Evolutionary conservation across 2,888 invertebrate genomes (phyloP).

Genomic region (Dryocosmus kuriphilus): DNA sequence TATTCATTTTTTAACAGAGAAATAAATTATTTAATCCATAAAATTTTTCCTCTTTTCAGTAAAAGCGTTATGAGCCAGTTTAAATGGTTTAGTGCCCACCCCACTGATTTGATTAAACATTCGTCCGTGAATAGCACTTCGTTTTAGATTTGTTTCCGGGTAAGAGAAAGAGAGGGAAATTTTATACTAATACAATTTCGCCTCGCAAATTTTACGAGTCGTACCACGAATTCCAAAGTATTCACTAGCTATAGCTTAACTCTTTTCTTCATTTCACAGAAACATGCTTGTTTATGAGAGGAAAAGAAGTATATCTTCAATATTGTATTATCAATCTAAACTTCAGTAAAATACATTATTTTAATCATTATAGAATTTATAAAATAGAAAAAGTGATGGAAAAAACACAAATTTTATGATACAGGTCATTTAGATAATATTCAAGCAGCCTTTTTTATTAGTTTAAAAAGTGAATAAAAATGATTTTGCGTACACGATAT

Average conservation of each 20-base stretch:
- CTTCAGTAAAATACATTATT: too few species aligned
- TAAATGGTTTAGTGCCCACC: neutral
- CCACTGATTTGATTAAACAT: neutral
- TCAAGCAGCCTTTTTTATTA: neutral
- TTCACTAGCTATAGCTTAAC: slow-evolving; percentile 42
- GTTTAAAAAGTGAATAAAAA: slow-evolving; percentile 17
- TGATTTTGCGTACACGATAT: neutral
- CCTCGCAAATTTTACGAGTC: slow-evolving; percentile 54
- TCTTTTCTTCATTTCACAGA: slow-evolving; percentile 54
- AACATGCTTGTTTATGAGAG: slow-evolving; percentile 68
- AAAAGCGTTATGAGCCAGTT: neutral
- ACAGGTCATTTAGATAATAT: neutral
- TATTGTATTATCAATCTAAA: too few species aligned
- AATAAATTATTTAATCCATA: neutral
- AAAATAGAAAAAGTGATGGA: too few species aligned
- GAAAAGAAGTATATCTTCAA: too few species aligned
- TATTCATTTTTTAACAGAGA: neutral
- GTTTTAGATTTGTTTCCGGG: slow-evolving; percentile 14
- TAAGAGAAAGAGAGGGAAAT: slow-evolving; percentile 39
- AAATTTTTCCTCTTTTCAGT: neutral
- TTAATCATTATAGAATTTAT: too few species aligned
- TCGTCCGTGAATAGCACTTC: neutral
- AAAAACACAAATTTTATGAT: too few species aligned
- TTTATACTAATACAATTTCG: slow-evolving; percentile 59
- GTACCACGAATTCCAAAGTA: slow-evolving; percentile 49